phyloP scores from a whole-genome alignment of 2,888 invertebrate species.

The Lepidochrysops patricia region DNA sequence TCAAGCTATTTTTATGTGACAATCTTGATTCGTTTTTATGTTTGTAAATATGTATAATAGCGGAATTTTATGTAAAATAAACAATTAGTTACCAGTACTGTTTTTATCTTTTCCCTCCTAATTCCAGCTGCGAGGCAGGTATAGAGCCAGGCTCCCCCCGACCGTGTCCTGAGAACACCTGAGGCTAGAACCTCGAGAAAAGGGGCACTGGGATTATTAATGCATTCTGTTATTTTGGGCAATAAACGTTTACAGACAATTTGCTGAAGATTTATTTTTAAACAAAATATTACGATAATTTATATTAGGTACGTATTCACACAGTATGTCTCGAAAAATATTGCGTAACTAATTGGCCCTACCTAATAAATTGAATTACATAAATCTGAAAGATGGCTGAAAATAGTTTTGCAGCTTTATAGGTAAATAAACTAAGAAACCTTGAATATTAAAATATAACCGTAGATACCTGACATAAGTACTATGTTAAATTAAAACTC shows the following conservation, averaged over 20 bases:
- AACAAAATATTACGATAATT: neutral
- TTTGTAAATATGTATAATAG: slow-evolving; percentile 75
- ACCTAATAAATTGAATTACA: neutral
- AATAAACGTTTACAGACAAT: too few species aligned
- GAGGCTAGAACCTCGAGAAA: neutral
- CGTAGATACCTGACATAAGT: neutral
- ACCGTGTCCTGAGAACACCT: neutral
- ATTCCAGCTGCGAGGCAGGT: neutral
- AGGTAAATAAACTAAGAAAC: too few species aligned
- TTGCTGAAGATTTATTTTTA: too few species aligned
- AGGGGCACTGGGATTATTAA: neutral
- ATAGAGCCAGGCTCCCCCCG: neutral
- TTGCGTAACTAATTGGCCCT: neutral
- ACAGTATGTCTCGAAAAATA: neutral
- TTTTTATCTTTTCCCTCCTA: slow-evolving; percentile 30
- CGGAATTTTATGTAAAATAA: slow-evolving; percentile 69
- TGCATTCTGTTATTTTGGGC: too few species aligned
- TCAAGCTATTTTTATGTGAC: slow-evolving; percentile 67
- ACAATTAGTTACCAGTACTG: slow-evolving; percentile 53
- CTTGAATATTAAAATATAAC: neutral
- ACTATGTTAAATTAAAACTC: neutral
- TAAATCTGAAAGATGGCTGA: too few species aligned
- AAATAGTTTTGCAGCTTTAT: too few species aligned
- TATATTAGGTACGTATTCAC: neutral
- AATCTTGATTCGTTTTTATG: slow-evolving; percentile 65